A percentile compares a stretch with the other conserved stretches of the same genome.
Conservation (phyloP, 2,797 vertebrate species). For the Pangasius djambal region DNA sequence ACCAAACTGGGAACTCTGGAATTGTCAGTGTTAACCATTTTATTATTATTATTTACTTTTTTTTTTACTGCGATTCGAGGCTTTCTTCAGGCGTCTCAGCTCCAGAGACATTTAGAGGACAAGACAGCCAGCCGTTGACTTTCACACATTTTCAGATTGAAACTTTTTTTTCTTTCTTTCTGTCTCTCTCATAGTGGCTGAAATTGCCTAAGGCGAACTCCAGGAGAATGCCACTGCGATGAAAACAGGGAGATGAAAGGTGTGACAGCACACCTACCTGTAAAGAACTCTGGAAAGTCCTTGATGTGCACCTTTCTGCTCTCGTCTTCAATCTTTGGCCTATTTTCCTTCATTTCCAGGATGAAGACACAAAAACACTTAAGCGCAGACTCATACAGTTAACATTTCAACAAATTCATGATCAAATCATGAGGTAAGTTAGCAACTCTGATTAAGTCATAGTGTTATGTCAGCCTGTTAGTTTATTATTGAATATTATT, state of each 20-base stretch:
- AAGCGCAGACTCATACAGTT: not conserved
- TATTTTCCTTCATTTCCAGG: not conserved
- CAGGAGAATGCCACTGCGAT: not conserved
- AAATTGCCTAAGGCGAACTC: not conserved
- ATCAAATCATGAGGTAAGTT: not conserved
- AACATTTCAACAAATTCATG: not conserved
- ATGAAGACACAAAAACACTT: not conserved
- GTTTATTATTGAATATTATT: not conserved
- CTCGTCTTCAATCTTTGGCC: not conserved
- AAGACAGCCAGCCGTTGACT: not conserved
- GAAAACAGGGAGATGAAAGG: conserved; percentile 10
- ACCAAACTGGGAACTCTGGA: too few species aligned
- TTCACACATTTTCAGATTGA: not conserved
- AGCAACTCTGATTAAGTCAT: not conserved
- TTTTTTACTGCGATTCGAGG: not conserved
- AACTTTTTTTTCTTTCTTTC: not conserved
- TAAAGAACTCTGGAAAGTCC: not conserved
- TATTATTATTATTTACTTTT: not conserved
- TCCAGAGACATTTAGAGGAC: not conserved
- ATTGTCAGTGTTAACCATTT: too few species aligned
- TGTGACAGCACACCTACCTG: conserved; percentile 5
- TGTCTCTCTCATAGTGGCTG: not conserved
- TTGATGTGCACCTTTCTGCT: not conserved
- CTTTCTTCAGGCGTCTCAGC: not conserved
- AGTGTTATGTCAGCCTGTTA: not conserved